Base-by-base conservation (phyloP, 2,797 vertebrate genomes). In the Alauda arvensis region DNA sequence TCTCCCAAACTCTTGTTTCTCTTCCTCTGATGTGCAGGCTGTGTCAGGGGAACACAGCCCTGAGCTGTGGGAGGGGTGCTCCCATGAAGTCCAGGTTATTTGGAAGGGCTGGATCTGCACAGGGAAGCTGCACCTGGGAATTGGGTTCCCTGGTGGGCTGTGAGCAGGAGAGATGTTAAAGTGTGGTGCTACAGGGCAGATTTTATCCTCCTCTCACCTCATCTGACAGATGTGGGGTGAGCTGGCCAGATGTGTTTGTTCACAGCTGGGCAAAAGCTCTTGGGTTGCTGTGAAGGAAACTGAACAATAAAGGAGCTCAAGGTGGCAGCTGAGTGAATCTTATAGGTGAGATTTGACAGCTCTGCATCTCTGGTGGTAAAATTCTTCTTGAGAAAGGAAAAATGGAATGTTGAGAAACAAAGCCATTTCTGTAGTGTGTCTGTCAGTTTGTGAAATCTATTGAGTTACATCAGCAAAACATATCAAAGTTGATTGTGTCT, bases 71-170 rank as follows among this genome's bases (percentile, higher is more conserved):
- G 46, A 17, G 46, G 46, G 57, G 4, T 70, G 10, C 28, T 74
- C 21, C 53, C 20, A 3, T 13, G 46, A 18, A 7, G 10, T 2
- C 59, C 0, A 3, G 17, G 12, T 48, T 0, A 0, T 49, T 70
- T 34, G 46, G 25, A 71, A 77, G 28, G 9, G 24, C 5, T 77
- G 29, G 10, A 33, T 84, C n/a, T 56, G n/a, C 23, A 4, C 26
- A 34, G 46, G 51, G 72, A 31, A 69, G 6, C 17, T 28, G 8
- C 13, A 3, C 6, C 18, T 28, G 49, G 24, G 5, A 10, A 9
- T 0, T 56, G 34, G 25, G 4, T 23, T 80, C 43, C 19, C 29
- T 60, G 5, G 6, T 4, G 19, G 15, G 6, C 39, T 53, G 3
- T 0, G 0, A 7, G 18, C 53, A 31, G 57, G 17, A 31, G 19